Percentiles rank a stretch among this genome's conserved stretches.
phyloP scores from a whole-genome alignment of 1,140 invertebrate species.

The Drosophila guanche region DNA sequence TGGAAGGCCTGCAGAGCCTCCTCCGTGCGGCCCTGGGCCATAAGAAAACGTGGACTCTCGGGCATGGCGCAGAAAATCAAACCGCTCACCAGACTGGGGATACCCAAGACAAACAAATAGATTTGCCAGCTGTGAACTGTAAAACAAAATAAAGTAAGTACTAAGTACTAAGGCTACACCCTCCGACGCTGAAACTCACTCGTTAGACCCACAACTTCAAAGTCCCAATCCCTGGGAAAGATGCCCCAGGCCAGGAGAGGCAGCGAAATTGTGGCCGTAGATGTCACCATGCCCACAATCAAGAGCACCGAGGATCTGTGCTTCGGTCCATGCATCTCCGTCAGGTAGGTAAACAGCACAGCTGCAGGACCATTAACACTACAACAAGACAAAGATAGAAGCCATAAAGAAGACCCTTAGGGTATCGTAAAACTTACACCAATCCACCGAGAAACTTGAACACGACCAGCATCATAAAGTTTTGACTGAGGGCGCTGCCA shows the following conservation, averaged over 20 bases:
- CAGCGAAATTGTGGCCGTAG: constrained; percentile 84
- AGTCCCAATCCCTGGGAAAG: constrained; percentile 84
- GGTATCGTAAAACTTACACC: constrained; percentile 86
- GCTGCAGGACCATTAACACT: constrained; percentile 90
- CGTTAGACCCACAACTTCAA: constrained; percentile 85
- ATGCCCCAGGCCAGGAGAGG: constrained; percentile 86
- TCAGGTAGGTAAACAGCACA: constrained; percentile 88
- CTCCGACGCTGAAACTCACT: constrained; percentile 84
- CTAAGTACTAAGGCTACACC: not conserved
- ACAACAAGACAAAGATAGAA: constrained; percentile 42
- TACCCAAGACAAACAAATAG: constrained; percentile 87
- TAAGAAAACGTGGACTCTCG: constrained; percentile 92
- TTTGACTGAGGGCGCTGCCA: constrained; percentile 88
- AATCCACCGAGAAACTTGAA: constrained; percentile 91
- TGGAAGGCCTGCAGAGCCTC: constrained; percentile 85
- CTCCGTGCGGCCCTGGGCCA: constrained; percentile 88
- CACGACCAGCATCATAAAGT: constrained; percentile 87
- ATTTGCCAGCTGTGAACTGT: constrained; percentile 89
- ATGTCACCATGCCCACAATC: constrained; percentile 86
- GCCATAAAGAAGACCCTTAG: too few species aligned
- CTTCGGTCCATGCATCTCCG: constrained; percentile 88
- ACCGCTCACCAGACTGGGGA: constrained; percentile 88
- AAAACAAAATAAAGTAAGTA: not conserved
- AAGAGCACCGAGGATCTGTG: constrained; percentile 87
- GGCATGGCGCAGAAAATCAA: constrained; percentile 87